Evolutionary conservation across 2,113 vertebrate genomes (phyloP), one percentile per base, ranked within the genome.

Genomic region (Hippolais icterina): DNA sequence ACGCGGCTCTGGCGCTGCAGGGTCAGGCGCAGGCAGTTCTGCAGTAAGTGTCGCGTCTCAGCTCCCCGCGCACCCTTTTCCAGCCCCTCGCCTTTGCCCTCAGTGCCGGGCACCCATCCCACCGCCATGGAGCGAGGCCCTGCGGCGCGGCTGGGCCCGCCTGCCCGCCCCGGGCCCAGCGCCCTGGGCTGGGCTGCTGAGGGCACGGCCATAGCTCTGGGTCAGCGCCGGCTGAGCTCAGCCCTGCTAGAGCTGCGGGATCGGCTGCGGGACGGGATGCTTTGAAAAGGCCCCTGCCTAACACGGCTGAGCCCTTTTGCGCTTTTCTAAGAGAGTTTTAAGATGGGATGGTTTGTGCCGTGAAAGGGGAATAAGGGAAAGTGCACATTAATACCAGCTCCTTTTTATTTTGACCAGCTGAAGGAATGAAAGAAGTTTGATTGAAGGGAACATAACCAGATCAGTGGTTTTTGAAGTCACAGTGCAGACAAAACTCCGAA

Each of bases 1-100:
- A 98, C 93, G 21, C 96, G 98, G 93, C 98, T 98, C 50, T 98
- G 99, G 99, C 98, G 98, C 96, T 96, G 98, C 46, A 79, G 98
- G 70, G 97, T 97, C 78, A 75, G 95, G 90, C 97, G 97, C 57
- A 96, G 98, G 76, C 97, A 97, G 71, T 98, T 99, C 97, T 98
- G 98, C 95, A 97, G 99, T 99, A 98, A 99, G 99, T 99, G 83
- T 65, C 2, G 53, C 41, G 14, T n/a, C 47, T 0, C 14, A 4
- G n/a, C 28, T 16, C 47, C 18, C 14, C 12, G 15, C 3, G 29
- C 37, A 16, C 15, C 39, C 35, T n/a, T 39, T 52, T 11, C 33
- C 11, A 5, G 1, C 20, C 16, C 21, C 0, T 0, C 5, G 29
- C 53, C 39, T 12, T 37, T 2, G 1, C 33, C n/a, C 39, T 27